Evolutionary conservation across 2,113 vertebrate species (phyloP).

Genomic region (Pavo muticus): DNA sequence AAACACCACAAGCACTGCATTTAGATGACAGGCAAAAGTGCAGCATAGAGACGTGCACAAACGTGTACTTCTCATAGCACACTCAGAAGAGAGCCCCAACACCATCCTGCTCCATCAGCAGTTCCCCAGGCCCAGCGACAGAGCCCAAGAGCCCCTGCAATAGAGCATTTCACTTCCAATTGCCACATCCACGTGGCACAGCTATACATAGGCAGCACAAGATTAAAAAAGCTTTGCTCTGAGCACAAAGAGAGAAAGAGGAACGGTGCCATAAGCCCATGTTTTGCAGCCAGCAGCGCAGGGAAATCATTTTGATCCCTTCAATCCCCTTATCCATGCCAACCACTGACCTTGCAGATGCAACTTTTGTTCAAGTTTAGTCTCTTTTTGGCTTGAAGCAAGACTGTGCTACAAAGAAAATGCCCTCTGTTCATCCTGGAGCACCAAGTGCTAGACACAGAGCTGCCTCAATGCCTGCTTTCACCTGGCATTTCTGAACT

Average conservation of each 20-base stretch:
- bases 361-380: conserved; percentile 63
- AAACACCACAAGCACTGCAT: neutral
- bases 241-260: conserved; percentile 58
- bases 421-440: neutral
- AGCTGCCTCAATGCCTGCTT: neutral
- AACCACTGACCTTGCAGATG: conserved; percentile 57
- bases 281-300: conserved; percentile 58
- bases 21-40: neutral
- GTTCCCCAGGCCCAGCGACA: neutral
- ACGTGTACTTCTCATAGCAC: neutral
- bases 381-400: conserved; percentile 50
- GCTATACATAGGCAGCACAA: conserved; percentile 48
- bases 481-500: neutral
- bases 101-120: neutral
- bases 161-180: conserved; percentile 51
- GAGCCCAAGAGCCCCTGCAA: neutral
- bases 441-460: accelerated
- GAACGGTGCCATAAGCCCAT: conserved; percentile 63
- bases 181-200: conserved; percentile 33
- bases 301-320: conserved; percentile 63
- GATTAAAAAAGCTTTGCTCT: conserved; percentile 64
- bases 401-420: conserved; percentile 12
- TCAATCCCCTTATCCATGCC: conserved; percentile 70
- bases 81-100: neutral
- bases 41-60: neutral